Conservation (phyloP, 2,797 vertebrate species). For the Thunnus albacares region DNA sequence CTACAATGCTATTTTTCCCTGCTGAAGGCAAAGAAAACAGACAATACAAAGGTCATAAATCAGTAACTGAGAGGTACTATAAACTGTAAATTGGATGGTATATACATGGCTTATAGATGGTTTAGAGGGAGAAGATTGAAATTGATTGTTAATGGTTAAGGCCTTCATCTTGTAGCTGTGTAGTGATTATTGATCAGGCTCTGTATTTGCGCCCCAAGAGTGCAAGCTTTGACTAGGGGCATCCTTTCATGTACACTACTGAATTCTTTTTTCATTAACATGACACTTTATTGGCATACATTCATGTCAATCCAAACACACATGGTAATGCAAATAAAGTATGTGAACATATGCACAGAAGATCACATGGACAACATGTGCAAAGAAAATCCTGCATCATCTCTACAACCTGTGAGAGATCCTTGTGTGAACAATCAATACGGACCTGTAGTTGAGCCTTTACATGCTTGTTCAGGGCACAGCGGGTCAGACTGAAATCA, state of each 20-base stretch:
- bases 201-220: conserved; percentile 2
- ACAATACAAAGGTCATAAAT: conserved; percentile 40
- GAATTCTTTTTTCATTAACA: background rate
- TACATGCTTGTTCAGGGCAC: conserved; percentile 16
- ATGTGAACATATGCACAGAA: background rate
- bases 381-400: conserved; percentile 24
- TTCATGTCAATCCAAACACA: background rate
- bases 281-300: background rate
- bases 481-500: background rate
- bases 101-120: conserved; percentile 35
- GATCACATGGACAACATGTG: background rate
- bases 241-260: conserved; percentile 24
- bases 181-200: conserved; percentile 56
- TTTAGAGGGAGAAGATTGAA: conserved; percentile 60
- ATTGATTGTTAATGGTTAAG: conserved; percentile 63
- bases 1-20: background rate
- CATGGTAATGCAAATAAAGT: background rate
- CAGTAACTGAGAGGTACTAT: conserved; percentile 25
- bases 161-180: conserved; percentile 51
- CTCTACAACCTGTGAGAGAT: conserved; percentile 17
- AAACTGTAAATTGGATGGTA: conserved; percentile 33
- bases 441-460: conserved; percentile 16
- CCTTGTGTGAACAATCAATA: conserved; percentile 54
- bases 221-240: conserved; percentile 7
- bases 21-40: conserved; percentile 21